These are phyloP conservation scores for Patella depressa DNA, from an alignment of 2,888 invertebrate genomes.

Conservation along the genomic window DNA sequence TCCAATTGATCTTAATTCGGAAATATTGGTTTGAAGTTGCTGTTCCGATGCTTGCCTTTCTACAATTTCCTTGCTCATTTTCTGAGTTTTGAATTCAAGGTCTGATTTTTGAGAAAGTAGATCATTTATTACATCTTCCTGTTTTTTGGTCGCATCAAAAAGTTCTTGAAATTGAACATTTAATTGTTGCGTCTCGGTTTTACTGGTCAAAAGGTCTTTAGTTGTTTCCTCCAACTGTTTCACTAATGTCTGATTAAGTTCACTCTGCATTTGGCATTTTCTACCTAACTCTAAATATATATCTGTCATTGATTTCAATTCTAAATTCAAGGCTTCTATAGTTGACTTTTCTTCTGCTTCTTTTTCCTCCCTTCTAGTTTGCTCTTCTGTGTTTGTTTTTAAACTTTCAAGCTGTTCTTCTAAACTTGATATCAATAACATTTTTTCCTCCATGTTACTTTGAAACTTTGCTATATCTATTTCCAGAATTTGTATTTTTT, in stretches of 20 bases:
- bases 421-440: constrained; percentile 15
- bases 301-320: constrained; percentile 14
- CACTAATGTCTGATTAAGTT: constrained; percentile 21
- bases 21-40: constrained; percentile 21
- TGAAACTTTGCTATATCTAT: constrained; percentile 23
- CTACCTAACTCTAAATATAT: constrained; percentile 18
- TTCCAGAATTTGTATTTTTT: constrained; percentile 41
- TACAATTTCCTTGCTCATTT: constrained; percentile 26
- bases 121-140: constrained; percentile 24
- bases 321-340: constrained; percentile 18
- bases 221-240: constrained; percentile 20
- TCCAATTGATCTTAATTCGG: constrained; percentile 7
- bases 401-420: constrained; percentile 33
- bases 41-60: constrained; percentile 23
- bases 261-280: constrained; percentile 25
- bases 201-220: neutral
- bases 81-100: constrained; percentile 14
- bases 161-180: constrained; percentile 4
- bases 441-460: constrained; percentile 20
- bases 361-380: constrained; percentile 1
- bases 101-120: constrained; percentile 4
- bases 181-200: constrained; percentile 15
- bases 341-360: neutral
- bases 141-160: constrained; percentile 1
- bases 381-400: constrained; percentile 16